A percentile compares a stretch with the other conserved stretches of the same genome.
Conservation (phyloP, 1,140 invertebrate species). For the Neuroterus valhalla region DNA sequence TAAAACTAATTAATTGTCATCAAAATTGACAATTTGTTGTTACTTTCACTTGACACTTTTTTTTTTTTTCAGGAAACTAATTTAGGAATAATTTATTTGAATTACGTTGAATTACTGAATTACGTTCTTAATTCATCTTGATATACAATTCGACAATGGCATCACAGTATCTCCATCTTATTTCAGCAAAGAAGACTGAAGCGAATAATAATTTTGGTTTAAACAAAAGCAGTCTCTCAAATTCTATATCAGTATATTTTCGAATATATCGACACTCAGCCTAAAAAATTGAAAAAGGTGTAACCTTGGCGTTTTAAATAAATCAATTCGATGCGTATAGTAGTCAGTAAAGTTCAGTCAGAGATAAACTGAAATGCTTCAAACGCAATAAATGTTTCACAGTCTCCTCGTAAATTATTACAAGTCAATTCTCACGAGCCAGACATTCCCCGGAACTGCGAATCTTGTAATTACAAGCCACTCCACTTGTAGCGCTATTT, state of each 20-base stretch:
- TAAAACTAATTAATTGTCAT: too few species aligned
- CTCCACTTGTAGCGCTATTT: conserved; percentile 52
- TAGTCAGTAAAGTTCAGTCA: conserved; percentile 8
- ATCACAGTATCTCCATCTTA: too few species aligned
- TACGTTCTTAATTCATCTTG: too few species aligned
- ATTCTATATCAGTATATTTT: not conserved
- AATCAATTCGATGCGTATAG: conserved; percentile 13
- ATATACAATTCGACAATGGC: too few species aligned
- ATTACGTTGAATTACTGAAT: too few species aligned
- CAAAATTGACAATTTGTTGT: too few species aligned
- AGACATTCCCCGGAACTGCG: conserved; percentile 42
- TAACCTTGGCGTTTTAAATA: not conserved
- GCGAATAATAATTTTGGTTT: too few species aligned
- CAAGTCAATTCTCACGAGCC: conserved; percentile 47
- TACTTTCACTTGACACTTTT: too few species aligned
- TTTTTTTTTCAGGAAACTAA: too few species aligned
- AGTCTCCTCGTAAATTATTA: conserved; percentile 36
- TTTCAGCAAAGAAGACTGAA: too few species aligned
- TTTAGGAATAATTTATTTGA: too few species aligned
- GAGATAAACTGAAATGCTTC: conserved; percentile 6
- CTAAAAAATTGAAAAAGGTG: not conserved
- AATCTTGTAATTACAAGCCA: conserved; percentile 54
- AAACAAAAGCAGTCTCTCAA: too few species aligned
- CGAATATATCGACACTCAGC: not conserved
- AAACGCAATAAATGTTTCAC: conserved; percentile 8